A percentile compares a stretch with the other conserved stretches of the same genome.
These are phyloP conservation scores for Sanderia malayensis DNA, from an alignment of 30 jellyfish, hydroid and myxozoan genomes.

Conservation along the genomic window DNA sequence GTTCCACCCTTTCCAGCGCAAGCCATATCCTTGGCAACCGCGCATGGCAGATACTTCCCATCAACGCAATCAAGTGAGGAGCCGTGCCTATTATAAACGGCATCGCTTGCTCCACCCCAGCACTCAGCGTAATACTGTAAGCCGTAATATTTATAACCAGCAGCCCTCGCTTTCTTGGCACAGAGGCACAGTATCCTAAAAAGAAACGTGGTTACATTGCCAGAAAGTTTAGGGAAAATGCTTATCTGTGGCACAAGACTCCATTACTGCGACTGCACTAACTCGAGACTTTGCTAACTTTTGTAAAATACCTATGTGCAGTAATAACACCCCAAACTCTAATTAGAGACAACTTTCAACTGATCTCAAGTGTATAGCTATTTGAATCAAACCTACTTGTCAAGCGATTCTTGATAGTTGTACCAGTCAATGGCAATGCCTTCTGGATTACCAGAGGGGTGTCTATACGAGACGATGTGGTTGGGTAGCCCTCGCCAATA, in stretches of 20 bases:
- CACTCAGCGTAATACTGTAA: conserved; percentile 84
- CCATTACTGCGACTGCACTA: no score
- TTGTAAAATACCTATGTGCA: no score
- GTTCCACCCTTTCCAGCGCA: conserved; percentile 43
- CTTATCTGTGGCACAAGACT: no score
- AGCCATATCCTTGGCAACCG: background rate
- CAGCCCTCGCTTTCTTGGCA: conserved; percentile 31
- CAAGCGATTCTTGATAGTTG: conserved; percentile 20
- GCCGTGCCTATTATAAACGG: conserved; percentile 4
- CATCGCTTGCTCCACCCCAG: conserved; percentile 62
- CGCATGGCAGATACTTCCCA: conserved; percentile 34
- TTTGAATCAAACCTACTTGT: conserved; percentile 29
- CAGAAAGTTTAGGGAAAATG: no score
- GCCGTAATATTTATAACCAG: conserved; percentile 42
- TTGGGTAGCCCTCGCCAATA: conserved; percentile 36
- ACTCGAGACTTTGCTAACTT: no score
- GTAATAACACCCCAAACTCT: no score
- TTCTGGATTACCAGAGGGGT: background rate
- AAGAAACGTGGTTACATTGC: no score
- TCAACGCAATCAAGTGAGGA: conserved; percentile 19
- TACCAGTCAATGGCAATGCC: conserved; percentile 18
- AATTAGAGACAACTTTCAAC: no score
- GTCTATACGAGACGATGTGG: conserved; percentile 31
- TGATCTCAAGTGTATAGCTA: no score
- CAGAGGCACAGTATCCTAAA: conserved; percentile 25